Conservation (phyloP, 1,140 invertebrate species). For the Diorhabda carinulata region DNA sequence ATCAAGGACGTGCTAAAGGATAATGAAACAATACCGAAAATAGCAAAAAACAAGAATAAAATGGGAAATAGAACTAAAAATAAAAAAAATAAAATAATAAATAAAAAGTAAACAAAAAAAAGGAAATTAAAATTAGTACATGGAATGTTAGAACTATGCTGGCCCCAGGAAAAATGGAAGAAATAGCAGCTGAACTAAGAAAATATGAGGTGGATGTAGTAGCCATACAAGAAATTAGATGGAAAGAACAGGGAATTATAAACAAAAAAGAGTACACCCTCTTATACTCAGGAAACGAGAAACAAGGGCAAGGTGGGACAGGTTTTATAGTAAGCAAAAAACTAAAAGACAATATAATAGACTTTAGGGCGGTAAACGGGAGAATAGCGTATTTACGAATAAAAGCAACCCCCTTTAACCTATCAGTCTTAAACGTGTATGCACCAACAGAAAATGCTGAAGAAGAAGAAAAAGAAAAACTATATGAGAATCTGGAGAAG, state of each 20-base stretch:
- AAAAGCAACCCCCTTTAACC: too few relatives aligned
- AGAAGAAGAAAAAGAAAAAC: not conserved
- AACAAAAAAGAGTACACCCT: not conserved
- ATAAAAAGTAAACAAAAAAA: conserved; percentile 9
- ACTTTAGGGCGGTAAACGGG: too few relatives aligned
- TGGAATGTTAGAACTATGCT: conserved; percentile 19
- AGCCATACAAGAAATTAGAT: conserved; percentile 10
- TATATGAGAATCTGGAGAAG: not conserved
- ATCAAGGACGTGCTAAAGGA: too few relatives aligned
- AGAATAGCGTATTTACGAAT: too few relatives aligned
- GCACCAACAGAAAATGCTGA: too few relatives aligned
- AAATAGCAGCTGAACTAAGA: conserved; percentile 15
- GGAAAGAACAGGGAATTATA: conserved; percentile 8
- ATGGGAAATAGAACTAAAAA: not conserved
- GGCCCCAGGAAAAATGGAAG: conserved; percentile 9
- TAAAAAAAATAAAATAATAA: not conserved
- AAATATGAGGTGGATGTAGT: conserved; percentile 6
- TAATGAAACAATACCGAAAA: too few relatives aligned
- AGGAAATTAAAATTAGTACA: conserved; percentile 4
- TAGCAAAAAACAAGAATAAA: too few relatives aligned
- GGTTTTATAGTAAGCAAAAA: not conserved
- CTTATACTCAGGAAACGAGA: conserved; percentile 9
- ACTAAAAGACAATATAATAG: not conserved
- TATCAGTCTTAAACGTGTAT: too few relatives aligned
- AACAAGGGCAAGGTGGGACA: conserved; percentile 14